Evolutionary conservation across 2,113 vertebrate species (phyloP), one percentile per base, ranked within the genome.

Genomic region (Todiramphus saurophagus): DNA sequence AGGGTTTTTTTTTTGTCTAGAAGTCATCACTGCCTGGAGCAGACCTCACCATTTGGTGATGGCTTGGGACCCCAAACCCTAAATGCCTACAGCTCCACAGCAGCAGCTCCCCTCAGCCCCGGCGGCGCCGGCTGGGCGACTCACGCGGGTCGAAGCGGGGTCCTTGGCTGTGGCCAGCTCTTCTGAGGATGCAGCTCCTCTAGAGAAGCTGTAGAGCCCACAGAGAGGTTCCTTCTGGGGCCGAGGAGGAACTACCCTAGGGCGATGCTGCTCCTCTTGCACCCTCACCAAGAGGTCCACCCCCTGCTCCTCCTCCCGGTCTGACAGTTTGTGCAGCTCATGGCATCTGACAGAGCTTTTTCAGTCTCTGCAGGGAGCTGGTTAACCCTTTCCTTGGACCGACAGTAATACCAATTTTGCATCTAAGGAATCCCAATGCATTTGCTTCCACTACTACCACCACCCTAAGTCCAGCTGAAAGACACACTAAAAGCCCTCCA

Each of bases 291-390:
- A 30, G 78, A 90, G 93, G 79, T 90, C 96, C 96, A 93, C 88
- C 94, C 93, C 82, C 90, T 92, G 94, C 96, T 96, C 96, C 96
- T 96, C 96, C 94, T 96, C 93, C 80, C 27, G 5, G 68, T 8
- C 73, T 75, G 77, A 60, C 83, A 94, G 74, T 75, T 23, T 17
- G 14, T 55, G 41, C 58, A 63, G 96, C 85, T 94, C 87, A 70
- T 46, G 50, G 88, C 81, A 70, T 78, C 8, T 50, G 50, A 93
- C 94, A 83, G 67, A 64, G 83, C 60, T 79, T 83, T 67, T 83
- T 89, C 60, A 64, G 58, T 58, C 62, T 89, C 58, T 62, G 30
- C 80, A 13, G 67, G 46, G 82, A 90, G 50, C 33, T 72, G 23
- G 6, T 95, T 97, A 97, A 95, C 93, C 85, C 96, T 31, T 95